Percentiles rank a stretch among this genome's conserved stretches.
Conservation (phyloP, 2,888 invertebrate genomes). For the Cantharis rustica region DNA sequence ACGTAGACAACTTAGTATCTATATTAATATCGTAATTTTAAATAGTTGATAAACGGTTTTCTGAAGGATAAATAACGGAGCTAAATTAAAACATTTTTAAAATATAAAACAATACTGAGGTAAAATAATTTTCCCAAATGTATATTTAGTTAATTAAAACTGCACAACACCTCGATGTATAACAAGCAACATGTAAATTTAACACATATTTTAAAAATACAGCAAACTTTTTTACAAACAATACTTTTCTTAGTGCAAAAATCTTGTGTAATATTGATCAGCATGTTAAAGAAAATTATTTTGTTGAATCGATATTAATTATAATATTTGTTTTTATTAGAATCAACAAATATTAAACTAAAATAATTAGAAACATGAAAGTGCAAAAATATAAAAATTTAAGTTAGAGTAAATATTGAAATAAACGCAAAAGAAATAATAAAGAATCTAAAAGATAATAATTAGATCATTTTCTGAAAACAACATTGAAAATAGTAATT, state of each 20-base stretch:
- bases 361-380: too few relatives aligned
- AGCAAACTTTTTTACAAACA: neutral
- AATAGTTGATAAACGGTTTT: too few relatives aligned
- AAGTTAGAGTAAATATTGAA: too few relatives aligned
- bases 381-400: too few relatives aligned
- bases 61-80: too few relatives aligned
- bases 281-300: neutral
- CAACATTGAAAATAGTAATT: too few relatives aligned
- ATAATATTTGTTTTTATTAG: neutral
- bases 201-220: neutral
- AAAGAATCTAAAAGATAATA: too few relatives aligned
- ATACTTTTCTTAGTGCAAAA: neutral
- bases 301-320: neutral
- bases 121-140: neutral
- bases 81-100: too few relatives aligned
- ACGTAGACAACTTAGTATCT: too few relatives aligned
- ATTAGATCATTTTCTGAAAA: too few relatives aligned
- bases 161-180: neutral
- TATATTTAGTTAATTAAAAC: neutral
- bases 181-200: neutral
- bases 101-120: neutral
- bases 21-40: too few relatives aligned
- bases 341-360: neutral
- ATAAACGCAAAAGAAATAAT: too few relatives aligned
- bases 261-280: neutral